A percentile compares a stretch with the other conserved stretches of the same genome.
phyloP scores from a whole-genome alignment of 1,140 invertebrate genomes.

The Bombus impatiens region DNA sequence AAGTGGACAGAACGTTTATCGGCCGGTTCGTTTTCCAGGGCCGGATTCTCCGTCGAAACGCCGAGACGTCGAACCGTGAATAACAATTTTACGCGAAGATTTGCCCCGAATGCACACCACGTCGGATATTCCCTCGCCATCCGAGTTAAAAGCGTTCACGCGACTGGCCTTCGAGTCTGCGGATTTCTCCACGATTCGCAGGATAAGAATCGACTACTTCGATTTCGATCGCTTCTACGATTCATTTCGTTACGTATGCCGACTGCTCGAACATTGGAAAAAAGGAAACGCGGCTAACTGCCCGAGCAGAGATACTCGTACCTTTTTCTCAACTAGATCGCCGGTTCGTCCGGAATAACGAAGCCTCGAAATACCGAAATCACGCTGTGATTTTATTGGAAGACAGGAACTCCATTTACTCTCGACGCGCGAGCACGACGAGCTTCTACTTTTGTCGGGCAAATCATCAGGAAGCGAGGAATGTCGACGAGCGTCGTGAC shows the following conservation, averaged over 20 bases:
- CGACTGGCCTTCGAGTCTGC: constrained; percentile 32
- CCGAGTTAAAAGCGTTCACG: constrained; percentile 33
- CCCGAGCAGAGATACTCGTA: no score
- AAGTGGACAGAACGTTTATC: constrained; percentile 11
- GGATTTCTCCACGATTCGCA: not conserved
- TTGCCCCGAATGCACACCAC: constrained; percentile 36
- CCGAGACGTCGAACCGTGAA: constrained; percentile 24
- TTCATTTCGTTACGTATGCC: not conserved
- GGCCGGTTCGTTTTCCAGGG: not conserved
- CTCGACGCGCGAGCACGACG: not conserved
- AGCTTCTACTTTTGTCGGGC: not conserved
- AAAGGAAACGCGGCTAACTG: not conserved
- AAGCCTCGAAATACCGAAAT: not conserved
- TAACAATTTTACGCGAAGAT: constrained; percentile 44
- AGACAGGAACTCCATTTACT: not conserved
- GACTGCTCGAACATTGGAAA: not conserved
- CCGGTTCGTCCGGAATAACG: not conserved
- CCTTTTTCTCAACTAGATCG: no score
- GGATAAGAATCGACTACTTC: not conserved
- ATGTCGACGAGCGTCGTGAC: not conserved
- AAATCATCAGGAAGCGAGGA: no score
- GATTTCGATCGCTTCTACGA: not conserved
- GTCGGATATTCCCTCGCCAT: constrained; percentile 18
- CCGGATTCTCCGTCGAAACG: not conserved
- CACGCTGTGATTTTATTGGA: not conserved